Conservation (phyloP, 2,113 vertebrate species). For the Callocephalon fimbriatum region DNA sequence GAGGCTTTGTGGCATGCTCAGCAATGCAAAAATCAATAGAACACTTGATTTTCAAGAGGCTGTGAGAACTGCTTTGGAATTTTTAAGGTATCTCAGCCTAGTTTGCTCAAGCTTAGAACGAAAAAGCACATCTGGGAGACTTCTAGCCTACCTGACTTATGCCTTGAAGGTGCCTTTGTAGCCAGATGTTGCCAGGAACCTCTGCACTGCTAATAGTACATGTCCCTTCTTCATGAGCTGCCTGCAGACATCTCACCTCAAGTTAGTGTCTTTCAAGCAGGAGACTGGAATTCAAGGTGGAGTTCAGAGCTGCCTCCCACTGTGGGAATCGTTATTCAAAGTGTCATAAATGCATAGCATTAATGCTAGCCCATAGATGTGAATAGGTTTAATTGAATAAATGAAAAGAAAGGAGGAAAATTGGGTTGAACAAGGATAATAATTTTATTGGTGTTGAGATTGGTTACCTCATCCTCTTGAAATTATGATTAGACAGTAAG, state of each 20-base stretch:
- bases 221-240: neutral
- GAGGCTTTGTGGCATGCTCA: neutral
- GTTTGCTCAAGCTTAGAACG: neutral
- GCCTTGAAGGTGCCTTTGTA: neutral
- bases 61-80: neutral
- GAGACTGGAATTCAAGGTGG: neutral
- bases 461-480: constrained; percentile 18
- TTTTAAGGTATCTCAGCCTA: neutral
- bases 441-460: neutral
- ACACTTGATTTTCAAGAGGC: neutral
- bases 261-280: neutral
- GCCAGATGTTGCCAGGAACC: neutral
- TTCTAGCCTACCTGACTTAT: neutral
- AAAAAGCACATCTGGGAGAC: neutral
- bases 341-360: neutral
- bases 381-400: neutral
- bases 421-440: neutral
- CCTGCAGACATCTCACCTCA: neutral
- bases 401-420: neutral
- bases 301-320: neutral
- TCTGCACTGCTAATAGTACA: neutral
- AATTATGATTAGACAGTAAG: neutral
- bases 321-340: fast-evolving
- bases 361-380: neutral
- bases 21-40: neutral